These are phyloP conservation scores for Heliconius congener DNA, from an alignment of 1,140 invertebrate genomes.

Conservation along the genomic window DNA sequence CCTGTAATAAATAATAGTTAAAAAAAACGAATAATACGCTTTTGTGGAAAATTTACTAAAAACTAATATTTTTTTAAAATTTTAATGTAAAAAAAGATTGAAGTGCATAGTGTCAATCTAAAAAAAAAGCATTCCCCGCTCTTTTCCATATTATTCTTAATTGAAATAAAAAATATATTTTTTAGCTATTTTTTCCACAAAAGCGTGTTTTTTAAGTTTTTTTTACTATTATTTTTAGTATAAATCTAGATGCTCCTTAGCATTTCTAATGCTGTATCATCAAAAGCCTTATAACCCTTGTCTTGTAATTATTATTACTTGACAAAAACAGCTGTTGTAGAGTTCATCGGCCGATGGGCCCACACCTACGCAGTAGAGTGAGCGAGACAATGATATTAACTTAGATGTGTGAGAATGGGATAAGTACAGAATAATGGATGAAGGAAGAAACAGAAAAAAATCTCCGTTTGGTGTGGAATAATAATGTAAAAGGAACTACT, in stretches of 20 bases:
- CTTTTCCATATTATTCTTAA: no score
- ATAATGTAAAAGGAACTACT: conserved; percentile 44
- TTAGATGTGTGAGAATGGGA: conserved; percentile 40
- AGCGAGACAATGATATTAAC: conserved; percentile 38
- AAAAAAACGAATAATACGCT: no score
- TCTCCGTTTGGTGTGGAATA: conserved; percentile 53
- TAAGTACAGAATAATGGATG: conserved; percentile 45
- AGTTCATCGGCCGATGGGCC: conserved; percentile 60
- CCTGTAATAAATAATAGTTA: no score
- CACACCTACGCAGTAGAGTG: conserved; percentile 54
- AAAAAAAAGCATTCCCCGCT: no score
- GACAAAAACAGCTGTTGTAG: conserved; percentile 59
- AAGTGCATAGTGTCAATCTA: no score
- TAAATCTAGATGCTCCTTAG: background rate
- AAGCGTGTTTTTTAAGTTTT: no score
- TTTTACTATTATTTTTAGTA: background rate
- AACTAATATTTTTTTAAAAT: no score
- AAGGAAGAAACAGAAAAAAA: conserved; percentile 57
- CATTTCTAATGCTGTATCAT: background rate
- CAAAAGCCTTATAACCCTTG: conserved; percentile 11
- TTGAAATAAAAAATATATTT: no score
- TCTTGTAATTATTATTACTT: conserved; percentile 48
- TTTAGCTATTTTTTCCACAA: no score
- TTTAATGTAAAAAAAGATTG: no score
- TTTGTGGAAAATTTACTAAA: no score